Base-by-base conservation (phyloP, 1,140 invertebrate species). In the Aporrectodea caliginosa region DNA sequence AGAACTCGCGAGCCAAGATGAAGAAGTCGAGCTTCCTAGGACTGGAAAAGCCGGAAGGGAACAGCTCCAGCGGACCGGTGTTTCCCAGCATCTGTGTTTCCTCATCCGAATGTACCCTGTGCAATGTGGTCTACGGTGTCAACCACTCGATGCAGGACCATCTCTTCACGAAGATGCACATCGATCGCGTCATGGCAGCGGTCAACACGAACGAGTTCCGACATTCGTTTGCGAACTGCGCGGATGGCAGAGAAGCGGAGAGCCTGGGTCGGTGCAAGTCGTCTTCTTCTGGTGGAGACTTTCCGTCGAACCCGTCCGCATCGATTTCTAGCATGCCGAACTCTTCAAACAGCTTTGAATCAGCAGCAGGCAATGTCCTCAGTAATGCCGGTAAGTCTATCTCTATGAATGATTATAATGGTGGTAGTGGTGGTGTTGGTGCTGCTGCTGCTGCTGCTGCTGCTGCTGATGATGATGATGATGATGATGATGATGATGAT, bases 1-100 rank as follows among this genome's bases (percentile, higher is more conserved):
- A 98, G 90, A 99, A 99, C 87, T 96, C 97, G 30, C 91, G 97
- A 80, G 97, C 97, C 71, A 97, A 99, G 90, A 96, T 99, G 86
- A 97, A 98, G 89, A 99, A 99, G 43, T 6, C 43, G 6, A 58
- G 43, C 43, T 58, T 58, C 22, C 43, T 22, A 22, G 43, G 43
- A 6, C 22, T 58, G 6, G 43, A 58, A 22, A 58, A 58, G 43
- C 22, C 43, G 6, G 43, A 58, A 12, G 43, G 43, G 22, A 58
- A 12, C 43, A 22, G 43, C 43, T 6, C 43, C 22, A 22, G 6
- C 22, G 43, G 43, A 6, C 6, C 43, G 43, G 6, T 58, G 6
- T 58, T 58, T 58, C 43, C 43, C 6, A 6, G 22, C 6, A 6
- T 58, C 6, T 6, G 43, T 58, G 22, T 6, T 22, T 58, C 43